A percentile compares a stretch with the other conserved stretches of the same genome.
phyloP scores from a whole-genome alignment of 2,888 invertebrate species.

The Myopa tessellatipennis region DNA sequence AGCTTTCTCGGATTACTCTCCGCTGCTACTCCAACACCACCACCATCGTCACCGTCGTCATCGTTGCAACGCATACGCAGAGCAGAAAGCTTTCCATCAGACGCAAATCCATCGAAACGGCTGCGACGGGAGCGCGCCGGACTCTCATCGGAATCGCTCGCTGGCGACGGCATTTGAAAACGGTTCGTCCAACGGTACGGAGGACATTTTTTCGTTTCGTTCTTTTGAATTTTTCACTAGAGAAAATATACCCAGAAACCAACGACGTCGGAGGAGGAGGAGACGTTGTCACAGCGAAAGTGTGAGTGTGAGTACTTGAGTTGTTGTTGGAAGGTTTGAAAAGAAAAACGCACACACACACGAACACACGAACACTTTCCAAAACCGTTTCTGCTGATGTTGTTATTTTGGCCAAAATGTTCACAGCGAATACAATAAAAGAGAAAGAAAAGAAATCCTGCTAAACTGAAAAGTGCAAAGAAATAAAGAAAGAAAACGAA shows the following conservation, averaged over 20 bases:
- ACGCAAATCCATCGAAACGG: slow-evolving; percentile 11
- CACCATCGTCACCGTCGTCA: too few species aligned
- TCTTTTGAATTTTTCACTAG: slow-evolving; percentile 23
- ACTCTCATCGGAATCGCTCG: slow-evolving; percentile 31
- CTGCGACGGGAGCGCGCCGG: slow-evolving; percentile 7
- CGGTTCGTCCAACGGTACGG: slow-evolving; percentile 51
- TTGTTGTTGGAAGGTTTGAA: not conserved
- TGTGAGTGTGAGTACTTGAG: not conserved
- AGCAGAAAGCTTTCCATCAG: not conserved
- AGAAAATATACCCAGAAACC: not conserved
- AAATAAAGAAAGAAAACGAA: not conserved
- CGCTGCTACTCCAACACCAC: not conserved
- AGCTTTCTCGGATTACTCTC: slow-evolving; percentile 8
- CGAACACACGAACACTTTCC: too few species aligned
- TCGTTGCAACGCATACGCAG: slow-evolving; percentile 16
- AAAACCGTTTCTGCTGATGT: not conserved
- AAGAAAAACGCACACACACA: not conserved
- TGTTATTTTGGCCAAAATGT: not conserved
- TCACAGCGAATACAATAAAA: not conserved
- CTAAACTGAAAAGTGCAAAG: not conserved
- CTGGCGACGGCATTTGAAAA: slow-evolving; percentile 50
- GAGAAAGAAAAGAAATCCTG: not conserved
- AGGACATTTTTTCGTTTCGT: slow-evolving; percentile 41
- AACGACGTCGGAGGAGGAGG: not conserved
- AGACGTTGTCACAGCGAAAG: not conserved